A percentile compares a stretch with the other conserved stretches of the same genome.
Conservation (phyloP, 1,140 invertebrate species). For the Copidosoma floridanum region DNA sequence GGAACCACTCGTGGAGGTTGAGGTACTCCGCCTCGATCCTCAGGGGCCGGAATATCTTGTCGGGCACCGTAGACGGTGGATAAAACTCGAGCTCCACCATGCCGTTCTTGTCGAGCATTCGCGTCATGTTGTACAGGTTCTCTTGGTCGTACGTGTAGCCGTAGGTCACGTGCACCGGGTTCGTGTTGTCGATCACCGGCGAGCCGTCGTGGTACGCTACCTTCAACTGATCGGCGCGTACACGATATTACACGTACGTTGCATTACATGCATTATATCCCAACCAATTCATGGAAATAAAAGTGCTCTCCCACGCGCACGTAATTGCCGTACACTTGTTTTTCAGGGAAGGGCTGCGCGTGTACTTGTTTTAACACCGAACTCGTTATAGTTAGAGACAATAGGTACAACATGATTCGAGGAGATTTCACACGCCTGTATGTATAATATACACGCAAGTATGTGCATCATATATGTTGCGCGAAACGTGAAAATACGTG, state of each 20-base stretch:
- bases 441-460: too few species aligned
- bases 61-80: constrained; percentile 60
- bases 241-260: neutral
- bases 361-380: too few species aligned
- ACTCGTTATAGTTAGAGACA: too few species aligned
- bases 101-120: constrained; percentile 66
- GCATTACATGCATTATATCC: neutral
- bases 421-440: too few species aligned
- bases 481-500: too few species aligned
- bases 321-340: too few species aligned
- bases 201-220: constrained; percentile 73
- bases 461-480: too few species aligned
- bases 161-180: constrained; percentile 65
- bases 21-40: constrained; percentile 69
- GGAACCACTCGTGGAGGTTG: constrained; percentile 75
- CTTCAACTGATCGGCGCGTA: constrained; percentile 72
- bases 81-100: constrained; percentile 70
- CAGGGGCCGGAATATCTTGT: constrained; percentile 55
- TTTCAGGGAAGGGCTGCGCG: too few species aligned
- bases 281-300: too few species aligned
- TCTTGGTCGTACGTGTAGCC: constrained; percentile 67
- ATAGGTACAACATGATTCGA: too few species aligned
- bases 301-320: too few species aligned
- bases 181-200: constrained; percentile 64
- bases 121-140: constrained; percentile 61